Evolutionary conservation across 2,888 invertebrate genomes (phyloP), one percentile per base, ranked within the genome.

Genomic region (Nemotelus nigrinus): DNA sequence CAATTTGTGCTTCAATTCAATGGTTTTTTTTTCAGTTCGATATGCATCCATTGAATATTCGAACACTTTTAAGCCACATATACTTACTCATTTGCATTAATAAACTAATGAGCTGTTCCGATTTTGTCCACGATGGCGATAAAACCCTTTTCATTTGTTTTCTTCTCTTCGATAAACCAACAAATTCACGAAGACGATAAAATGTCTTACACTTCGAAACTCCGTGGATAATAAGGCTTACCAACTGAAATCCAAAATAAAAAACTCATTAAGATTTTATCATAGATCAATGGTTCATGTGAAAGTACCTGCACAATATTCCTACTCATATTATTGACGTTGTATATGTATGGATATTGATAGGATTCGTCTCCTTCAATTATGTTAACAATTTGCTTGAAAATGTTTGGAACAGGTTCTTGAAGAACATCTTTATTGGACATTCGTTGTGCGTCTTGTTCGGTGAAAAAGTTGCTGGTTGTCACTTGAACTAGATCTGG

Each of bases 311-410:
- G 93, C 78, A 96, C 89, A 71, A 96, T 88, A 88, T 94, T 92
- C 80, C 90, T 91, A 2, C 93, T 93, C 82, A 90, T 90, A 53
- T 88, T 88, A 86, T 96, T 96, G 0, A 96, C 92, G 80, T 91
- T 90, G 10, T 89, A 88, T 82, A 96, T 89, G 85, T 91, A 93
- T 0, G 94, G 94, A 85, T 93, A 96, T 8, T 91, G 88, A 84
- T 89, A 84, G 72, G 86, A 83, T 8, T 89, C 88, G 0, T 87
- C 83, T 10, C 90, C 89, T 60, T 89, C 88, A 77, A 96, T 85
- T 81, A 94, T 89, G 7, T 89, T 87, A 82, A 92, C 90, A 78
- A 97, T 85, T 83, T 94, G 93, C 58, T 90, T 88, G 83, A 93
- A 93, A 63, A 97, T 89, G 84, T 89, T 91, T 0, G 94, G 93